Percentiles rank a stretch among this genome's conserved stretches.
Conservation (phyloP, 2,888 invertebrate species). For the Agrochola lota region DNA sequence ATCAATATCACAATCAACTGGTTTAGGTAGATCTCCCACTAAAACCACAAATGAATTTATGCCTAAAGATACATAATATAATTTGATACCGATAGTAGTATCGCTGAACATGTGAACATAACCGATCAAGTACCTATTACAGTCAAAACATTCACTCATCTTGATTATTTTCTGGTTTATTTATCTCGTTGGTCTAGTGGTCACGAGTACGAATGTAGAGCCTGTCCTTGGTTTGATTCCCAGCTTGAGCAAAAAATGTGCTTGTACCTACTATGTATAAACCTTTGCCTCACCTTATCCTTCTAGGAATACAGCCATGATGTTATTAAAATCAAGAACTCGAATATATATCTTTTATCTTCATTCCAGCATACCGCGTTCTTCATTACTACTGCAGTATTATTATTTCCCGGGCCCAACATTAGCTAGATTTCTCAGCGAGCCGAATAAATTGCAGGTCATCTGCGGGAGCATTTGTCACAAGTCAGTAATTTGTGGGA, state of each 20-base stretch:
- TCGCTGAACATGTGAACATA: neutral
- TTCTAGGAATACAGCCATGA: neutral
- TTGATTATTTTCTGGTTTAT: neutral
- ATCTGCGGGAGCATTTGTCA: slow-evolving; percentile 80
- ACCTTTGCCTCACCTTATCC: neutral
- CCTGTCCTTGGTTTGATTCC: neutral
- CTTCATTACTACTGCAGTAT: slow-evolving; percentile 58
- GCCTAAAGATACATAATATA: slow-evolving; percentile 16
- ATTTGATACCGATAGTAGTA: neutral
- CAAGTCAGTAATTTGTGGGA: slow-evolving; percentile 82
- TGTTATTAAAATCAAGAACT: neutral
- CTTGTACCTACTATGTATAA: neutral
- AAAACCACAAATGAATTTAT: slow-evolving; percentile 53
- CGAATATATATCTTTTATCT: slow-evolving; percentile 1
- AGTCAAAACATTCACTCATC: neutral
- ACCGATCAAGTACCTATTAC: neutral
- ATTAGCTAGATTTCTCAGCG: slow-evolving; percentile 74
- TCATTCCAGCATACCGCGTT: slow-evolving; percentile 13
- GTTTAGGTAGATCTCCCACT: slow-evolving; percentile 42
- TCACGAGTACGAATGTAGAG: neutral
- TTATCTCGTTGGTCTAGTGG: neutral
- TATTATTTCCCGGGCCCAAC: slow-evolving; percentile 69
- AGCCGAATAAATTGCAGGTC: slow-evolving; percentile 79
- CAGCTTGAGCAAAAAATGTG: neutral
- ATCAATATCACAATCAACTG: slow-evolving; percentile 47